phyloP scores from a whole-genome alignment of 2,113 vertebrate species.

The Bujurquina vittata region DNA sequence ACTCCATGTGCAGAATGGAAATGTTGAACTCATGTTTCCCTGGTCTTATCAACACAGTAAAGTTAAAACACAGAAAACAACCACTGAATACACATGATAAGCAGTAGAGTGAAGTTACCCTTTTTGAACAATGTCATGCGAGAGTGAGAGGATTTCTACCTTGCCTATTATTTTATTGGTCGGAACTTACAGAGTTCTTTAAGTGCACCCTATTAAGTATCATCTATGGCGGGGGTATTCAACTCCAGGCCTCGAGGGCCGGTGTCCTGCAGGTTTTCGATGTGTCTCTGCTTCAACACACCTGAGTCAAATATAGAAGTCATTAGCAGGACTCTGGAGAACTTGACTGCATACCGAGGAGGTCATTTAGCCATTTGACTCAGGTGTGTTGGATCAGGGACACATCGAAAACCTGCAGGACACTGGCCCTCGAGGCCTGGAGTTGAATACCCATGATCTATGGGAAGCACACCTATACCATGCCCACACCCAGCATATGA shows the following conservation, averaged over 20 bases:
- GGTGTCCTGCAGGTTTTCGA: no score
- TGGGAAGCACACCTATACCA: neutral
- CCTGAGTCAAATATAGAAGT: no score
- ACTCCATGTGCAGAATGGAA: neutral
- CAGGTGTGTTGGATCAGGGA: no score
- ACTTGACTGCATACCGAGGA: no score
- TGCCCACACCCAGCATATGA: neutral
- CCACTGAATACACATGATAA: neutral
- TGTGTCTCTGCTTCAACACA: no score
- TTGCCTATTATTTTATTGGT: neutral
- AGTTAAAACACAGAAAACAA: neutral
- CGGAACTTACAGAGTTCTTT: neutral
- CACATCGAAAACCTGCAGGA: no score
- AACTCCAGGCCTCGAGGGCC: no score
- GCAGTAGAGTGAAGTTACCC: neutral
- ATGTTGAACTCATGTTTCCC: neutral
- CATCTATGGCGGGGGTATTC: no score
- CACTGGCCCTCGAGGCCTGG: no score
- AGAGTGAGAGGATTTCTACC: neutral
- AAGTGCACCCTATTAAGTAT: neutral
- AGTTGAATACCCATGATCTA: no score
- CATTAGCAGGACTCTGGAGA: no score
- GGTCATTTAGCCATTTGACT: no score
- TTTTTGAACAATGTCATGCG: neutral
- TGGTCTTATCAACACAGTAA: neutral